Percentiles rank a stretch among this genome's conserved stretches.
Conservation (phyloP, 1,140 invertebrate species). For the Brachionus angularis region DNA sequence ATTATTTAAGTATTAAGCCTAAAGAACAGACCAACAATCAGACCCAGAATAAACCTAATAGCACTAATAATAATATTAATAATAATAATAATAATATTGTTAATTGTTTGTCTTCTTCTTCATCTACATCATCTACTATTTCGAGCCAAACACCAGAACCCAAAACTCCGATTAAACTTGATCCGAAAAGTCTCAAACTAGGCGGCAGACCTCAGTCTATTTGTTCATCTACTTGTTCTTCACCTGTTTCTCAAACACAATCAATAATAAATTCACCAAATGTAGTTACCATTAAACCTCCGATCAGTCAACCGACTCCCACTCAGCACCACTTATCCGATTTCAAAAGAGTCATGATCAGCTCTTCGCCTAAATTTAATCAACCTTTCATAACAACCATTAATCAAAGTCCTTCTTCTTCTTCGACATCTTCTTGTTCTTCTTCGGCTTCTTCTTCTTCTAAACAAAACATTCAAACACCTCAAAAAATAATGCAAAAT, state of each 20-base stretch:
- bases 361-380: conserved; percentile 4
- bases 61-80: neutral
- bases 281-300: conserved; percentile 26
- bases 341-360: neutral
- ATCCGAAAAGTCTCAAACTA: conserved; percentile 38
- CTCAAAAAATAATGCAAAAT: neutral
- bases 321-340: no score
- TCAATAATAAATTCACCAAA: conserved; percentile 19
- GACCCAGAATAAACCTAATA: neutral
- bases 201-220: conserved; percentile 35
- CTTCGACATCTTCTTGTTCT: conserved; percentile 11
- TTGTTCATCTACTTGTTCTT: conserved; percentile 36
- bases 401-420: conserved; percentile 12
- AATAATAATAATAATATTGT: neutral
- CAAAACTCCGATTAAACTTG: conserved; percentile 34
- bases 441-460: conserved; percentile 1
- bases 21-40: no score
- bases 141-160: neutral
- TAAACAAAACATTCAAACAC: neutral
- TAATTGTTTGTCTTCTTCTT: conserved; percentile 37
- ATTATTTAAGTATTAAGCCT: conserved; percentile 37
- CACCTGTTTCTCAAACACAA: conserved; percentile 28
- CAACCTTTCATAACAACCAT: neutral
- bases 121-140: conserved; percentile 22
- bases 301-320: no score